Evolutionary conservation across 1,140 invertebrate species (phyloP).

Genomic region (Drosophila erecta): DNA sequence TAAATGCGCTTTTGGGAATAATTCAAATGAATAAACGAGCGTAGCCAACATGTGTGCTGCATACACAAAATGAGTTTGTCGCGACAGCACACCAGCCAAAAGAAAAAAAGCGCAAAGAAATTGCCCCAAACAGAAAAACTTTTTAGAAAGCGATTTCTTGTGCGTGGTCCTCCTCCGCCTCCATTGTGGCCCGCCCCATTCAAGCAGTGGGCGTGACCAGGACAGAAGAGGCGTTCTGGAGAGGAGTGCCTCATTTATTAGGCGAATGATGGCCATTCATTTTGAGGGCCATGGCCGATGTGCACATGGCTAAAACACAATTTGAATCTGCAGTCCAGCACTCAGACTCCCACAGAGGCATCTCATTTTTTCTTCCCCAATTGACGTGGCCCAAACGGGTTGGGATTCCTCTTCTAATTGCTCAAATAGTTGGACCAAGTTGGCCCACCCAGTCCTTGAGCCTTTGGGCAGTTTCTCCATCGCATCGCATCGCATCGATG

Average conservation of each 20-base stretch:
- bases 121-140: slow-evolving; percentile 19
- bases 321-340: slow-evolving; percentile 8
- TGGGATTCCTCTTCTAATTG: slow-evolving; percentile 61
- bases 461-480: slow-evolving; percentile 16
- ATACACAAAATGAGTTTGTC: slow-evolving; percentile 77
- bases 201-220: slow-evolving; percentile 40
- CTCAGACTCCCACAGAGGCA: background rate
- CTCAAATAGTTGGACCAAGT: slow-evolving; percentile 69
- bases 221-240: slow-evolving; percentile 14
- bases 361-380: slow-evolving; percentile 36
- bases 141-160: slow-evolving; percentile 37
- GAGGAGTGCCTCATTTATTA: slow-evolving; percentile 74
- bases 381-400: slow-evolving; percentile 13
- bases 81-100: slow-evolving; percentile 16
- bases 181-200: slow-evolving; percentile 26
- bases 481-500: slow-evolving; percentile 49
- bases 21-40: slow-evolving; percentile 84
- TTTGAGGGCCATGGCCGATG: slow-evolving; percentile 54
- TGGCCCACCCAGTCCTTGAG: background rate
- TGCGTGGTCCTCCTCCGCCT: slow-evolving; percentile 2
- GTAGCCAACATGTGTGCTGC: slow-evolving; percentile 76
- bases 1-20: slow-evolving; percentile 84
- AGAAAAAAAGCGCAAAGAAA: background rate
- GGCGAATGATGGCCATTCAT: slow-evolving; percentile 79
- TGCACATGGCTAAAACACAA: background rate